Conservation (phyloP, 1,140 invertebrate species). For the Neelides sp. region DNA sequence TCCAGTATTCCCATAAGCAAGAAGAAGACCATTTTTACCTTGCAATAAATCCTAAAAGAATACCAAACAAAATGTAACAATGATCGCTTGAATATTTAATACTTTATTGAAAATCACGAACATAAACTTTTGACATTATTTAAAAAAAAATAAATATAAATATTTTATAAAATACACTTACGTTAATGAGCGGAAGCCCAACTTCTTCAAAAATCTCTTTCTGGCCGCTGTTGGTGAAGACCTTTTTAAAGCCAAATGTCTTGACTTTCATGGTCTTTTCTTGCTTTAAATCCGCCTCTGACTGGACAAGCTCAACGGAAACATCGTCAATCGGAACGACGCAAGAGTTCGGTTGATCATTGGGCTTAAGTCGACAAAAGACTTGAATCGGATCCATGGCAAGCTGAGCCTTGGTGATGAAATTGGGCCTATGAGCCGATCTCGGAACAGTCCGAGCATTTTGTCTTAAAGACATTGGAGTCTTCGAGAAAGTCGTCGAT, state of each 20-base stretch:
- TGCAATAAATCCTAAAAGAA: slow-evolving; percentile 46
- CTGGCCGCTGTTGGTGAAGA: no score
- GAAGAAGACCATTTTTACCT: slow-evolving; percentile 77
- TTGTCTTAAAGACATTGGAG: no score
- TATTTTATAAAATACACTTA: slow-evolving; percentile 21
- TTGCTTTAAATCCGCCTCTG: slow-evolving; percentile 14
- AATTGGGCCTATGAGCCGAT: no score
- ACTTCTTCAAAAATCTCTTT: slow-evolving; percentile 71
- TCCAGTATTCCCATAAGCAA: slow-evolving; percentile 92
- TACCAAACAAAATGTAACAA: not conserved
- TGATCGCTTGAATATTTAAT: not conserved
- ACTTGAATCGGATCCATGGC: slow-evolving; percentile 71
- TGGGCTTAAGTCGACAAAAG: slow-evolving; percentile 65
- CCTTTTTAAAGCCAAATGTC: no score
- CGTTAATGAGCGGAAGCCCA: slow-evolving; percentile 70
- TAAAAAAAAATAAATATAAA: not conserved
- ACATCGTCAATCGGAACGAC: no score
- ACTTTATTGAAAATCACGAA: not conserved
- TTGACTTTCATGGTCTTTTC: no score
- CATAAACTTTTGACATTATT: not conserved
- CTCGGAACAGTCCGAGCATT: no score
- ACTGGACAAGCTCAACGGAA: not conserved
- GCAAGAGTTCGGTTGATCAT: no score
- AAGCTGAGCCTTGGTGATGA: no score
- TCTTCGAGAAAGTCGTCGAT: no score